phyloP scores from a whole-genome alignment of 2,888 invertebrate genomes.

The Spicauda simplicius region DNA sequence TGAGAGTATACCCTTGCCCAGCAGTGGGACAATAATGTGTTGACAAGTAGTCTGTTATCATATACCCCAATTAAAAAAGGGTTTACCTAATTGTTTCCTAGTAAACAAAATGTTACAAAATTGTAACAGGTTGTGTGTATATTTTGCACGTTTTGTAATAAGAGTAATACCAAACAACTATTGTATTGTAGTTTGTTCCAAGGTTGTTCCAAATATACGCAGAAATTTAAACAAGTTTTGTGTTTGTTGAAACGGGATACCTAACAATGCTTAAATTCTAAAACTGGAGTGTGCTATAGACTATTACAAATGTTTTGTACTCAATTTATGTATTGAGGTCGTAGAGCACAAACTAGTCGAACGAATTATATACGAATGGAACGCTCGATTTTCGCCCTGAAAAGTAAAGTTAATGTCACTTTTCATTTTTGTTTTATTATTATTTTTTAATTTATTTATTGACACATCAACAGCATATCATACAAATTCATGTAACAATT shows the following conservation, averaged over 20 bases:
- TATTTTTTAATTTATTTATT: too few species aligned
- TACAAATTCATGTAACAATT: too few species aligned
- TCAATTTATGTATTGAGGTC: slow-evolving; percentile 1
- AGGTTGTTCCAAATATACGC: neutral
- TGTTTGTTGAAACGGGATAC: slow-evolving; percentile 1
- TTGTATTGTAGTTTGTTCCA: neutral
- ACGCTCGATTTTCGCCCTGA: neutral
- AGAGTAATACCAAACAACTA: neutral
- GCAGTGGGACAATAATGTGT: too few species aligned
- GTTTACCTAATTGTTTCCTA: too few species aligned
- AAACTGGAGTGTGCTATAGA: neutral
- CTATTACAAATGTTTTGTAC: neutral
- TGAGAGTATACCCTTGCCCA: too few species aligned
- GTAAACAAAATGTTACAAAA: too few species aligned
- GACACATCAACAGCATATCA: too few species aligned
- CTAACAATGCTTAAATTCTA: neutral
- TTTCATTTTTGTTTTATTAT: too few species aligned
- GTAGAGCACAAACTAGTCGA: neutral
- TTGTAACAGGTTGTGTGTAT: neutral
- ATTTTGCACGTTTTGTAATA: neutral
- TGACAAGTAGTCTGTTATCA: too few species aligned
- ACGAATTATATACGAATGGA: neutral
- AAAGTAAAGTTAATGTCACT: neutral
- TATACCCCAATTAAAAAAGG: too few species aligned
- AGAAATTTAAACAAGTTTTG: slow-evolving; percentile 2